Conservation (phyloP, 2,113 vertebrate species). For the Proterorhinus semilunaris region DNA sequence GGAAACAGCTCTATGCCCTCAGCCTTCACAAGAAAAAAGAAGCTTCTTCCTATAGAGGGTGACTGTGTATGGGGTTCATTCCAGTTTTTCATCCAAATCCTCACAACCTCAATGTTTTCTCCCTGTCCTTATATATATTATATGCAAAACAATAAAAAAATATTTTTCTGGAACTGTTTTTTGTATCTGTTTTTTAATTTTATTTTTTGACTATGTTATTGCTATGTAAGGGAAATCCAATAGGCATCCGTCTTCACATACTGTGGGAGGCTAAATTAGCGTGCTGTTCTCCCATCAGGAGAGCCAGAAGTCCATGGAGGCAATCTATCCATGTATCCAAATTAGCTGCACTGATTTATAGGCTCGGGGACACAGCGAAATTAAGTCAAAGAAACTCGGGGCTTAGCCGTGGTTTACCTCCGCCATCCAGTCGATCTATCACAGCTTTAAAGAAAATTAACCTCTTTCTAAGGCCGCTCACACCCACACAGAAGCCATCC, state of each 20-base stretch:
- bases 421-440: constrained; percentile 57
- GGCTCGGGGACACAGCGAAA: constrained; percentile 48
- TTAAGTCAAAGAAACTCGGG: constrained; percentile 53
- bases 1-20: too few relatives aligned
- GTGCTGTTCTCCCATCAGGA: constrained; percentile 48
- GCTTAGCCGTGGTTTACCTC: constrained; percentile 62
- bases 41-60: too few relatives aligned
- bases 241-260: constrained; percentile 51
- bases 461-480: constrained; percentile 12
- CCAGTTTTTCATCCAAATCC: too few relatives aligned
- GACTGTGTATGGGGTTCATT: too few relatives aligned
- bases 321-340: constrained; percentile 44
- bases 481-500: background rate
- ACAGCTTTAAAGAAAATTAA: constrained; percentile 51
- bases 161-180: too few relatives aligned
- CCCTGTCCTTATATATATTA: too few relatives aligned
- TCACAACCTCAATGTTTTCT: too few relatives aligned
- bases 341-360: constrained; percentile 58
- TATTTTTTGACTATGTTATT: background rate
- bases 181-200: too few relatives aligned
- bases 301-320: constrained; percentile 29
- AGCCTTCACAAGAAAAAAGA: too few relatives aligned
- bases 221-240: constrained; percentile 34
- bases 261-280: constrained; percentile 51
- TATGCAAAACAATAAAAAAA: too few relatives aligned